These are phyloP conservation scores for Dreissena polymorpha DNA, from an alignment of 1,140 invertebrate species.

Conservation along the genomic window DNA sequence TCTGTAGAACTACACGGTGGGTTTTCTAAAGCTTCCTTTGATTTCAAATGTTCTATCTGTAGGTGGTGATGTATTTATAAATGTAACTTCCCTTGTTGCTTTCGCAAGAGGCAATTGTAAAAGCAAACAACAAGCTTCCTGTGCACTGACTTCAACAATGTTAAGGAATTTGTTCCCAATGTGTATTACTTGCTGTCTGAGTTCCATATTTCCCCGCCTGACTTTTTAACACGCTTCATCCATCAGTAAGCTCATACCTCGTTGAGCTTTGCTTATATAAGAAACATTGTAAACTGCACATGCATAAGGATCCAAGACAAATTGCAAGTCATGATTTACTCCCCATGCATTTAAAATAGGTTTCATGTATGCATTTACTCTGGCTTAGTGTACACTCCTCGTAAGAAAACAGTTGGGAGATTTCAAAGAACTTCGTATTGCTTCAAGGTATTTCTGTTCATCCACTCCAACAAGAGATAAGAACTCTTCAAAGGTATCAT, in stretches of 20 bases:
- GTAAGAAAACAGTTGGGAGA: constrained; percentile 52
- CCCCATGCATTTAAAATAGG: constrained; percentile 45
- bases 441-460: constrained; percentile 54
- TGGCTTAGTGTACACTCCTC: constrained; percentile 38
- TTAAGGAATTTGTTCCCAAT: constrained; percentile 58
- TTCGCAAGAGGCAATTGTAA: constrained; percentile 55
- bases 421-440: constrained; percentile 56
- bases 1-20: constrained; percentile 39
- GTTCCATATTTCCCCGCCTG: constrained; percentile 41
- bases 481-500: constrained; percentile 44
- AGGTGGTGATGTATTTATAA: constrained; percentile 55
- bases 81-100: constrained; percentile 45
- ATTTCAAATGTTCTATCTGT: constrained; percentile 55
- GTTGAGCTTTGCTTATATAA: constrained; percentile 56
- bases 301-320: constrained; percentile 56
- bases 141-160: constrained; percentile 54
- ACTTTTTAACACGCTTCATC: constrained; percentile 49
- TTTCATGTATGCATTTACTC: constrained; percentile 57
- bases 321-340: constrained; percentile 59
- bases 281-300: constrained; percentile 47
- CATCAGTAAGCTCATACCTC: constrained; percentile 52
- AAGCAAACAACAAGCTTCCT: constrained; percentile 55
- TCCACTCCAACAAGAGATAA: constrained; percentile 45
- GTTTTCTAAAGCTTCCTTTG: neutral
- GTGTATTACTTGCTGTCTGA: constrained; percentile 47